Conservation (phyloP, 2,888 invertebrate species). For the Fragum sueziense region DNA sequence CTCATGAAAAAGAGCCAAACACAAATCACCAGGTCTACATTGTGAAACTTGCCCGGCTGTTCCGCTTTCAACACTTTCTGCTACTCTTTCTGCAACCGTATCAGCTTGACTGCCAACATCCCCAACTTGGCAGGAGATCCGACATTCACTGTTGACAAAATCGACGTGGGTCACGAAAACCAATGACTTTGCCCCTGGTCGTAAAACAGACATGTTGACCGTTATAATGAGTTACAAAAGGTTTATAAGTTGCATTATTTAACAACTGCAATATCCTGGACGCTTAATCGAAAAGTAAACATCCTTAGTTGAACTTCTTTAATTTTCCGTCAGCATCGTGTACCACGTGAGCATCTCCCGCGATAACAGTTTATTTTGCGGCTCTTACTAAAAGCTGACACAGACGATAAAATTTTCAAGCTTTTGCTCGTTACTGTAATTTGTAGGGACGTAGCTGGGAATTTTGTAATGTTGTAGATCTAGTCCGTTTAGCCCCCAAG, state of each 20-base stretch:
- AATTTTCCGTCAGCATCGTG: slow-evolving; percentile 13
- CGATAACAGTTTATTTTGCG: slow-evolving; percentile 12
- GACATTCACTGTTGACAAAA: slow-evolving; percentile 52
- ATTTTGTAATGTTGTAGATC: background rate
- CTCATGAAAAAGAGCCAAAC: slow-evolving; percentile 66
- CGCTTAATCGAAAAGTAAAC: background rate
- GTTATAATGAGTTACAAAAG: background rate
- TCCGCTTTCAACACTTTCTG: slow-evolving; percentile 44
- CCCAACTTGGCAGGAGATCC: slow-evolving; percentile 62
- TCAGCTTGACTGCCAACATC: slow-evolving; percentile 61
- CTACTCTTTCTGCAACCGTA: slow-evolving; percentile 55
- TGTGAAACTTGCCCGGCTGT: slow-evolving; percentile 32
- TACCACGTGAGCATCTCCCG: slow-evolving; percentile 53
- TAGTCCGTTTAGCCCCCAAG: background rate
- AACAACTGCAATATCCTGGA: background rate
- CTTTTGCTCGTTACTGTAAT: background rate
- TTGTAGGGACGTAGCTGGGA: background rate
- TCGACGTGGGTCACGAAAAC: slow-evolving; percentile 68
- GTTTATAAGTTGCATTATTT: background rate
- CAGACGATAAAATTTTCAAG: too few relatives aligned
- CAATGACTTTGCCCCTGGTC: slow-evolving; percentile 53
- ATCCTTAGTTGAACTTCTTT: background rate
- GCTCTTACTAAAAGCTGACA: too few relatives aligned
- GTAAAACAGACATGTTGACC: slow-evolving; percentile 47
- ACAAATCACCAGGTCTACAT: slow-evolving; percentile 47